Evolutionary conservation across 2,888 invertebrate genomes (phyloP).

Genomic region (Orthosia gothica): DNA sequence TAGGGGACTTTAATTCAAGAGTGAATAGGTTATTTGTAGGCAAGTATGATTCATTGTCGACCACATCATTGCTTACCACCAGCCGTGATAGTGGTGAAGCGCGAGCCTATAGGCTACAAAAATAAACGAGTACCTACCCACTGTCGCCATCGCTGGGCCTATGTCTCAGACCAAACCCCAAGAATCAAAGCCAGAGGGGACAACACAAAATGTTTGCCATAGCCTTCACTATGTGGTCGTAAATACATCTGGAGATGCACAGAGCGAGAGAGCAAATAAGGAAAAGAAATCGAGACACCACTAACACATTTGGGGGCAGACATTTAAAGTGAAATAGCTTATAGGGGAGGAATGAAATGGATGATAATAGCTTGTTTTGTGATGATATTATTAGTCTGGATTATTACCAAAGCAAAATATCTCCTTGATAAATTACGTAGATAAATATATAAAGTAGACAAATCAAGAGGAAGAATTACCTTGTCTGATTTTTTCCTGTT

Average conservation of each 20-base stretch:
- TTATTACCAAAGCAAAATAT: not conserved
- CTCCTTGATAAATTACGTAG: too few relatives aligned
- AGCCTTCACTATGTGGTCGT: constrained; percentile 56
- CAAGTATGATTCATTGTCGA: too few relatives aligned
- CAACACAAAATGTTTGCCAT: constrained; percentile 53
- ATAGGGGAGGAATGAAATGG: not conserved
- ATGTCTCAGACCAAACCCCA: constrained; percentile 15
- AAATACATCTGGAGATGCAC: constrained; percentile 47
- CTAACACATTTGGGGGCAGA: not conserved
- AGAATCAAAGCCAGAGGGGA: constrained; percentile 38
- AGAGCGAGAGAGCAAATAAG: constrained; percentile 21
- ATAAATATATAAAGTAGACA: too few relatives aligned
- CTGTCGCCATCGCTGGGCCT: not conserved
- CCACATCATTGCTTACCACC: too few relatives aligned
- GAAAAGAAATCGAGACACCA: not conserved
- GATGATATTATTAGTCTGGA: not conserved
- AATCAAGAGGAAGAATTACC: not conserved
- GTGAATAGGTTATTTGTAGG: too few relatives aligned
- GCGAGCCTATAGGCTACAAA: too few relatives aligned
- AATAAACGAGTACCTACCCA: too few relatives aligned
- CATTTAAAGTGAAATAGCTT: constrained; percentile 16
- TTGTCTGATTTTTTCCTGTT: not conserved
- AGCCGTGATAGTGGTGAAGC: too few relatives aligned
- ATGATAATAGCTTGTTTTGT: constrained; percentile 6
- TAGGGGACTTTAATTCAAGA: too few relatives aligned